These are phyloP conservation scores for Prorops nasuta DNA, from an alignment of 1,140 invertebrate genomes.

Conservation along the genomic window DNA sequence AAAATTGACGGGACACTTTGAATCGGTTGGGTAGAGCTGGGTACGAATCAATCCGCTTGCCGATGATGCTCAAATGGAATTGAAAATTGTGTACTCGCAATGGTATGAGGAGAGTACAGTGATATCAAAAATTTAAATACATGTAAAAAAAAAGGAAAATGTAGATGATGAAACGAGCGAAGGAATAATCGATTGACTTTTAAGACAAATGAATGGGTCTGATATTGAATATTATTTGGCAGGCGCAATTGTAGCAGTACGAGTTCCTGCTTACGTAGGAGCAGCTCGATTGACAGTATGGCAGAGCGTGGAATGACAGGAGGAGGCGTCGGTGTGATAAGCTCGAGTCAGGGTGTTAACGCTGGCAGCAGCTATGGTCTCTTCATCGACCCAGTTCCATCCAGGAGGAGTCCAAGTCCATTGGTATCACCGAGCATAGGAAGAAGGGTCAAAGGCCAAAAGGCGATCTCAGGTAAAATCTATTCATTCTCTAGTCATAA, in stretches of 20 bases:
- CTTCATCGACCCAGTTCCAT: slow-evolving; percentile 55
- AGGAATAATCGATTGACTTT: too few relatives aligned
- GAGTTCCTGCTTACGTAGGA: slow-evolving; percentile 61
- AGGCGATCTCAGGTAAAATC: slow-evolving; percentile 70
- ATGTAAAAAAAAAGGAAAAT: too few relatives aligned
- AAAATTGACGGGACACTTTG: too few relatives aligned
- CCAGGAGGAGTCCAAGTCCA: slow-evolving; percentile 52
- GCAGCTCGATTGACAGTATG: slow-evolving; percentile 72
- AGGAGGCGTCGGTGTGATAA: slow-evolving; percentile 33
- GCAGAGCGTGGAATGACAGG: slow-evolving; percentile 45
- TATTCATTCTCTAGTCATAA: not conserved
- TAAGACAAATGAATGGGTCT: too few relatives aligned
- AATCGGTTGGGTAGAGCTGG: too few relatives aligned
- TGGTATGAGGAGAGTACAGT: too few relatives aligned
- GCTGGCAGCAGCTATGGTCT: slow-evolving; percentile 39
- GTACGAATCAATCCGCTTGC: too few relatives aligned
- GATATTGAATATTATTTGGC: slow-evolving; percentile 18
- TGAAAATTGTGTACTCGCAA: too few relatives aligned
- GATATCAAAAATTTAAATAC: too few relatives aligned
- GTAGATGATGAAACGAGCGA: too few relatives aligned
- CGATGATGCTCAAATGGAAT: too few relatives aligned
- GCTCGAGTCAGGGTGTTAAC: slow-evolving; percentile 28
- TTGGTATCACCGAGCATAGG: slow-evolving; percentile 72
- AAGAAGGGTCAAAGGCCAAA: slow-evolving; percentile 68
- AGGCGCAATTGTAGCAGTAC: slow-evolving; percentile 42